Percentiles rank a stretch among this genome's conserved stretches.
These are phyloP conservation scores for Sebastes schlegelii DNA, from an alignment of 2,113 vertebrate species.

Conservation along the genomic window DNA sequence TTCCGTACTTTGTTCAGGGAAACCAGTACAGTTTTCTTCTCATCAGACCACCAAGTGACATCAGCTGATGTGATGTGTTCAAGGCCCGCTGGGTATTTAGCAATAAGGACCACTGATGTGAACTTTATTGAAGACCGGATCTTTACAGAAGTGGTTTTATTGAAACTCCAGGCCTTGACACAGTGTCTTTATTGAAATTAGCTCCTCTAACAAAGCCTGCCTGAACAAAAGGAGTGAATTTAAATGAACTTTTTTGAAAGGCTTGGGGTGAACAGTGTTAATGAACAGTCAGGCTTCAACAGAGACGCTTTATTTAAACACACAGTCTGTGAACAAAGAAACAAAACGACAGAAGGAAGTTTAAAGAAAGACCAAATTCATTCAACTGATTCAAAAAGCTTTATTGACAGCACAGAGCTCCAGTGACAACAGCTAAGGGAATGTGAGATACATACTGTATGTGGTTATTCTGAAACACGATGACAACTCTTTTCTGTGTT, in stretches of 20 bases:
- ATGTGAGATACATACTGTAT: no score
- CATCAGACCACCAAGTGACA: no score
- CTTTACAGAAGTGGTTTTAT: background rate
- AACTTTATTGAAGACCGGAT: background rate
- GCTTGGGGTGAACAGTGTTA: conserved; percentile 23
- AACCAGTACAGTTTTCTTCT: no score
- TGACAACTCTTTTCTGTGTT: no score
- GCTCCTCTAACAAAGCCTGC: background rate
- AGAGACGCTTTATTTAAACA: conserved; percentile 37
- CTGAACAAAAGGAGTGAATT: conserved; percentile 37
- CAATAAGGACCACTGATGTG: background rate
- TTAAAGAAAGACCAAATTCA: background rate
- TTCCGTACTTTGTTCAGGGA: no score
- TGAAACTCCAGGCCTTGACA: background rate
- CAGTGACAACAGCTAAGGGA: background rate
- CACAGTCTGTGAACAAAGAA: background rate
- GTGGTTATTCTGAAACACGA: no score
- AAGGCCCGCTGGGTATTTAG: background rate
- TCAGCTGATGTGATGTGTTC: background rate
- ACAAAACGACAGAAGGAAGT: background rate
- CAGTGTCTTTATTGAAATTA: conserved; percentile 6
- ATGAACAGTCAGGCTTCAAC: conserved; percentile 10
- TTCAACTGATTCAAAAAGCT: conserved; percentile 1
- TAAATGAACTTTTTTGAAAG: conserved; percentile 47
- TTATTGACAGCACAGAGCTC: conserved; percentile 17